These are phyloP conservation scores for Sciurus vulgaris DNA, from an alignment of 2,797 vertebrate species.

Conservation along the genomic window DNA sequence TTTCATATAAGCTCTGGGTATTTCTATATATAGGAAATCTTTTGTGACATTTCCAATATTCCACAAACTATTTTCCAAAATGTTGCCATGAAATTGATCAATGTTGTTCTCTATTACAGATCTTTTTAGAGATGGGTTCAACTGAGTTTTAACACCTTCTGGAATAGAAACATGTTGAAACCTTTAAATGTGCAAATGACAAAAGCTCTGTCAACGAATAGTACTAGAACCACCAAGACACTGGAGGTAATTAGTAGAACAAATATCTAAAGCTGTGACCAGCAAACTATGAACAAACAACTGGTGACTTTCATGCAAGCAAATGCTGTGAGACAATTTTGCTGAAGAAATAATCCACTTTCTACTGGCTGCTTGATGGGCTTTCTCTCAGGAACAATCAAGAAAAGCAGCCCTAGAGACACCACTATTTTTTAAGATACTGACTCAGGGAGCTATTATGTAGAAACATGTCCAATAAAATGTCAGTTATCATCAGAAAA, in stretches of 20 bases:
- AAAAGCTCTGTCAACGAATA: background rate
- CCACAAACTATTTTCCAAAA: slow-evolving; percentile 30
- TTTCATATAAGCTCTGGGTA: background rate
- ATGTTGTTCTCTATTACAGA: background rate
- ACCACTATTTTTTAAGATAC: slow-evolving; percentile 30
- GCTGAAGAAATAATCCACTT: background rate
- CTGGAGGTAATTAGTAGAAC: background rate
- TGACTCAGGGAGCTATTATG: background rate
- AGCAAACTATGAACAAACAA: background rate
- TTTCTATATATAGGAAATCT: background rate
- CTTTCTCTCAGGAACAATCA: background rate
- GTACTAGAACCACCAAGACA: background rate
- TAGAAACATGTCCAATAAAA: slow-evolving; percentile 47
- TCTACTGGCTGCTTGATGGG: background rate
- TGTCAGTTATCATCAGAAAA: slow-evolving; percentile 45
- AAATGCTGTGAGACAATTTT: background rate
- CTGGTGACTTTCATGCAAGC: background rate
- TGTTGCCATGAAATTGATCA: background rate
- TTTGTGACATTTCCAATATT: background rate
- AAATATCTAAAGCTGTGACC: background rate
- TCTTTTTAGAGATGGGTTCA: slow-evolving; percentile 2
- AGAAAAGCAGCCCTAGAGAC: background rate
- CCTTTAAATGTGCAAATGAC: background rate
- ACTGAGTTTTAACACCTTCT: background rate
- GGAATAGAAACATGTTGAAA: background rate